Evolutionary conservation across 2,113 vertebrate genomes (phyloP).

Genomic region (Dendrocopos noguchii): DNA sequence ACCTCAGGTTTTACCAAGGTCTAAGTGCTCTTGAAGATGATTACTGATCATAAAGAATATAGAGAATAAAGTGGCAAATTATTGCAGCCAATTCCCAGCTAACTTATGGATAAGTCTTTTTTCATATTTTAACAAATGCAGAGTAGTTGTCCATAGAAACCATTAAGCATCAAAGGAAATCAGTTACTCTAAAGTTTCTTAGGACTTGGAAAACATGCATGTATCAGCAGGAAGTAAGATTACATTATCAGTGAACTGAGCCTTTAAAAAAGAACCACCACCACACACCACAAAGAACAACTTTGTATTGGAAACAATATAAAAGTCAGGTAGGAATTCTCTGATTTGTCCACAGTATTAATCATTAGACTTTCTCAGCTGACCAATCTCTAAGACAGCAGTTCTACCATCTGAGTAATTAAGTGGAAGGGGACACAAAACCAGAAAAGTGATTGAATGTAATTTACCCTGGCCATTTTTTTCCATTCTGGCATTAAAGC

Average conservation of each 20-base stretch:
- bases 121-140: background rate
- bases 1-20: background rate
- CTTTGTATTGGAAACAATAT: background rate
- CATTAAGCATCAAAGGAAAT: background rate
- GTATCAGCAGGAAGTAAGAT: background rate
- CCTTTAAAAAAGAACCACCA: background rate
- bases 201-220: background rate
- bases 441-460: background rate
- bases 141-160: background rate
- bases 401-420: background rate
- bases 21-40: background rate
- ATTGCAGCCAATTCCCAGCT: background rate
- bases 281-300: background rate
- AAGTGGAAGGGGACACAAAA: background rate
- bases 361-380: background rate
- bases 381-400: background rate
- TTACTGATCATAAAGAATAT: background rate
- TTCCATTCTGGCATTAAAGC: slow-evolving; percentile 96
- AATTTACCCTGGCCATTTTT: slow-evolving; percentile 91
- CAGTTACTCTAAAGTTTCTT: background rate
- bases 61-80: background rate
- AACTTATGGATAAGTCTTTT: background rate
- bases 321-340: background rate
- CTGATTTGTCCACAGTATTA: background rate
- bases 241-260: background rate